phyloP scores from a whole-genome alignment of 2,797 vertebrate species.

The Sebastolobus alascanus region DNA sequence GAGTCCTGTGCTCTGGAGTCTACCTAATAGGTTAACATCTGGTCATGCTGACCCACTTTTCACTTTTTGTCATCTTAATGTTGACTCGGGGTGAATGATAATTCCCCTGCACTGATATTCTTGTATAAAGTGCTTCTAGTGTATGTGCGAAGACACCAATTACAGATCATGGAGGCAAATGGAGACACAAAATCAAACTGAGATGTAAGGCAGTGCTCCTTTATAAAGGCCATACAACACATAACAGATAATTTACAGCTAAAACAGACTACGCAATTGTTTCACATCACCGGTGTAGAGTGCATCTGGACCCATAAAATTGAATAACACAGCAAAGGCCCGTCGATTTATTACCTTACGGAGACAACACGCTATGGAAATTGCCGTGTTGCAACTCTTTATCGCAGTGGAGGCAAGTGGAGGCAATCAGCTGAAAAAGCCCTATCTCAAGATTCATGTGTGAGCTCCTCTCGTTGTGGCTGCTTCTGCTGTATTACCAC shows the following conservation, averaged over 20 bases:
- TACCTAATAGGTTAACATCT: conserved; percentile 57
- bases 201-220: conserved; percentile 25
- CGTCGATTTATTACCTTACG: conserved; percentile 31
- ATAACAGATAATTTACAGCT: conserved; percentile 42
- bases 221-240: conserved; percentile 23
- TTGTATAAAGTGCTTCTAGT: conserved; percentile 2
- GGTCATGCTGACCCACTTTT: conserved; percentile 65
- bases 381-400: conserved; percentile 36
- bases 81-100: conserved; percentile 39
- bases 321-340: conserved; percentile 39
- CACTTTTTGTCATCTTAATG: conserved; percentile 52
- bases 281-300: conserved; percentile 31
- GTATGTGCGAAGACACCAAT: conserved; percentile 18
- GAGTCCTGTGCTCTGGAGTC: conserved; percentile 56
- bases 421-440: conserved; percentile 62
- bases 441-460: conserved; percentile 55
- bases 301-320: conserved; percentile 33
- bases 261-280: conserved; percentile 26
- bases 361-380: conserved; percentile 40
- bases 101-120: conserved; percentile 20
- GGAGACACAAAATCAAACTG: conserved; percentile 37
- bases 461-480: conserved; percentile 5
- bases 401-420: conserved; percentile 22
- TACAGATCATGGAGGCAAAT: conserved; percentile 26
- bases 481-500: conserved; percentile 36